phyloP scores from a whole-genome alignment of 2,797 vertebrate genomes.

The Taeniopygia guttata region DNA sequence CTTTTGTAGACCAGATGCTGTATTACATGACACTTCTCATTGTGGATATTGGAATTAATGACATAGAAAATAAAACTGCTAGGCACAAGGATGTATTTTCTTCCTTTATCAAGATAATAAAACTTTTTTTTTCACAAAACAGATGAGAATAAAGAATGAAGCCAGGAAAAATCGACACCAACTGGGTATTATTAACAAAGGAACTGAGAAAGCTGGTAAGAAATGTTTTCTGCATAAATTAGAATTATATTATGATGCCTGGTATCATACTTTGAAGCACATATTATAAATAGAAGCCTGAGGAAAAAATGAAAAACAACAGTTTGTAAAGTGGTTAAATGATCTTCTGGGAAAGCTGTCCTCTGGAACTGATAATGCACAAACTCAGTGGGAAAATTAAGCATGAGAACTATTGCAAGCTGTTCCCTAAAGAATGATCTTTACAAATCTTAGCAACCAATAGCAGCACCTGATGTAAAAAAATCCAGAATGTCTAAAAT shows the following conservation, averaged over 20 bases:
- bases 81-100: neutral
- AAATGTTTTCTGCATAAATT: constrained; percentile 47
- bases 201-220: constrained; percentile 4
- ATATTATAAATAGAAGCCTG: constrained; percentile 47
- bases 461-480: neutral
- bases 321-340: constrained; percentile 23
- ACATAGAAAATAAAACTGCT: constrained; percentile 40
- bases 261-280: constrained; percentile 10
- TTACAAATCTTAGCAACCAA: neutral
- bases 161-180: constrained; percentile 25
- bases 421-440: neutral
- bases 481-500: neutral
- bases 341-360: constrained; percentile 32
- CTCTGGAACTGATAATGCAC: neutral
- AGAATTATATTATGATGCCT: constrained; percentile 37
- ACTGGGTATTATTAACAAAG: constrained; percentile 45
- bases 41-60: constrained; percentile 50
- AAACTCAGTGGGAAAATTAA: constrained; percentile 15
- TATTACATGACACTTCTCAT: constrained; percentile 12
- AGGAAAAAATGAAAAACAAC: constrained; percentile 38
- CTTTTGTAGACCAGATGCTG: neutral
- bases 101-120: constrained; percentile 37
- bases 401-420: neutral
- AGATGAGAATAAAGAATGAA: constrained; percentile 43
- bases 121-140: neutral